phyloP scores from a whole-genome alignment of 2,888 invertebrate genomes.

The Cataglyphis cursor region DNA sequence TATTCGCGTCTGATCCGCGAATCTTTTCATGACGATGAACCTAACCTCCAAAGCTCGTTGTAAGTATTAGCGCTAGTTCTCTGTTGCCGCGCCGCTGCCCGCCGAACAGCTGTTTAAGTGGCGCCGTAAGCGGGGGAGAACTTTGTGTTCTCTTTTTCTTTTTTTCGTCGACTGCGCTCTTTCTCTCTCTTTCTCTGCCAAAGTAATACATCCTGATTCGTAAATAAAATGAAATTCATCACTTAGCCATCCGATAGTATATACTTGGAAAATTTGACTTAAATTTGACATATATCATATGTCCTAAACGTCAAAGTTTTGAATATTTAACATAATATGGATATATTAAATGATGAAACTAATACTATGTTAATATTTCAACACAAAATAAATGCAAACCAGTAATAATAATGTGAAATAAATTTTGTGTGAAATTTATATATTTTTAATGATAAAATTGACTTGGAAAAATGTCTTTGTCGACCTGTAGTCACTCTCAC shows the following conservation, averaged over 20 bases:
- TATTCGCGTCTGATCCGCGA: background rate
- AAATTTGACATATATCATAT: too few relatives aligned
- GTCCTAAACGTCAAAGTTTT: too few relatives aligned
- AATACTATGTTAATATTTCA: too few relatives aligned
- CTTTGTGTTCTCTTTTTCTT: background rate
- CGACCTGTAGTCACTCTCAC: too few relatives aligned
- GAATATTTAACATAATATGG: too few relatives aligned
- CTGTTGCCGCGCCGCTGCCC: constrained; percentile 31
- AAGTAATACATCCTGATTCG: background rate
- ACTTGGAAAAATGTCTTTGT: too few relatives aligned
- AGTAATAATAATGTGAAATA: too few relatives aligned
- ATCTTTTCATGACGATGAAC: background rate
- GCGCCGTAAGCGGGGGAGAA: constrained; percentile 15
- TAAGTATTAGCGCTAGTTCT: constrained; percentile 28
- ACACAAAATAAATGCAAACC: too few relatives aligned
- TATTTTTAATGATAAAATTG: too few relatives aligned
- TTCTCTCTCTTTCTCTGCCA: background rate
- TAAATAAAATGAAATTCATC: background rate
- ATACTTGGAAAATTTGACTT: too few relatives aligned
- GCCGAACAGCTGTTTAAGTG: constrained; percentile 46
- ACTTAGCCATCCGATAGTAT: background rate
- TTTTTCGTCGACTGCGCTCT: background rate
- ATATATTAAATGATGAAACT: too few relatives aligned
- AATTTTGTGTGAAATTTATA: too few relatives aligned
- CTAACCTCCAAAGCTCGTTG: constrained; percentile 71